These are phyloP conservation scores for Lipophrys pholis DNA, from an alignment of 2,113 vertebrate species.

Conservation along the genomic window DNA sequence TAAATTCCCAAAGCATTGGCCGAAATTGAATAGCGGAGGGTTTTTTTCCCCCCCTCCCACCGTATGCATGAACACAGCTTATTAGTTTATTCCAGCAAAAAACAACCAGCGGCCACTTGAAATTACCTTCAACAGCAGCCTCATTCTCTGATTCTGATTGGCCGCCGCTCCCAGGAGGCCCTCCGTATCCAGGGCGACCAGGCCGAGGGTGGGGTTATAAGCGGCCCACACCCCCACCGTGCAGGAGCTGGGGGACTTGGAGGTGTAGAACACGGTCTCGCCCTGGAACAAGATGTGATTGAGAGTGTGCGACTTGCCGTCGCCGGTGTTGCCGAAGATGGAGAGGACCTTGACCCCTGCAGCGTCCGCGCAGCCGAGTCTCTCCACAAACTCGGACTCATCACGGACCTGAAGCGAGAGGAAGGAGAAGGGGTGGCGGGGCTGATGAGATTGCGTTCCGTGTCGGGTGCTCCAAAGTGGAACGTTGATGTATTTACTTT, in stretches of 20 bases:
- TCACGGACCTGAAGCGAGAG: constrained; percentile 71
- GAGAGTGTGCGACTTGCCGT: constrained; percentile 89
- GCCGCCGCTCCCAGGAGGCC: constrained; percentile 82
- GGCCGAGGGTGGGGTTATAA: constrained; percentile 75
- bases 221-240: constrained; percentile 88
- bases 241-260: constrained; percentile 85
- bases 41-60: not conserved
- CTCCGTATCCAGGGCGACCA: constrained; percentile 85
- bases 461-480: no score
- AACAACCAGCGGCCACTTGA: not conserved
- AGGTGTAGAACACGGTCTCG: constrained; percentile 82
- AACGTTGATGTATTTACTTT: no score
- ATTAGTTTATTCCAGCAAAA: not conserved
- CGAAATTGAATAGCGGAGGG: not conserved
- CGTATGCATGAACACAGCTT: not conserved
- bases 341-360: constrained; percentile 85
- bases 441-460: no score
- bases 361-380: constrained; percentile 74
- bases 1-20: not conserved
- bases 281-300: constrained; percentile 85
- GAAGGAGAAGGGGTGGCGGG: not conserved
- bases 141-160: constrained; percentile 84
- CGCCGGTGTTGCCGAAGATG: constrained; percentile 88
- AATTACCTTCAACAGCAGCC: constrained; percentile 83
- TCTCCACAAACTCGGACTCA: constrained; percentile 77